These are phyloP conservation scores for Pseudoips prasinana DNA, from an alignment of 2,888 invertebrate species.

Conservation along the genomic window DNA sequence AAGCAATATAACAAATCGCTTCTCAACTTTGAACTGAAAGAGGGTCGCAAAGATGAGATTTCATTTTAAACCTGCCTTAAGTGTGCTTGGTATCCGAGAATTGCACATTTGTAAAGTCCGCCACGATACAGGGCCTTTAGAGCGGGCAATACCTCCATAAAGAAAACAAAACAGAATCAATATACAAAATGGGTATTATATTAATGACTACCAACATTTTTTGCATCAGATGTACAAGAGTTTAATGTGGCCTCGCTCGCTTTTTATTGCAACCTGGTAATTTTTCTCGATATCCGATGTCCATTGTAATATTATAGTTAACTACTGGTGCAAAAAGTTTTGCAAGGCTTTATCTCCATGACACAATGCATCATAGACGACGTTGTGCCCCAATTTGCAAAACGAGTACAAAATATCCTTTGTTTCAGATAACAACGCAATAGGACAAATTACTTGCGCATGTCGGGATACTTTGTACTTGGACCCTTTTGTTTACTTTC, in stretches of 20 bases:
- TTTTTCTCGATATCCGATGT: conserved; percentile 51
- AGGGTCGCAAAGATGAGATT: too few relatives aligned
- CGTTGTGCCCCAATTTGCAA: conserved; percentile 66
- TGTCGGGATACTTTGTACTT: conserved; percentile 63
- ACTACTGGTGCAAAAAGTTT: conserved; percentile 60
- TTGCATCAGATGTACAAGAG: conserved; percentile 24
- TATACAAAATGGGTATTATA: conserved; percentile 4
- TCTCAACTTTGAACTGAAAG: too few relatives aligned
- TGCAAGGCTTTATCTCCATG: conserved; percentile 60
- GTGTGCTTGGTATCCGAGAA: too few relatives aligned
- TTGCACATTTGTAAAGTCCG: too few relatives aligned
- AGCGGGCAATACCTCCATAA: too few relatives aligned
- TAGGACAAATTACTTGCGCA: conserved; percentile 65
- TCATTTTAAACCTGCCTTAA: too few relatives aligned
- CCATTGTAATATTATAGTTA: conserved; percentile 54
- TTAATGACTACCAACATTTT: conserved; percentile 25
- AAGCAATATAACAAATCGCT: too few relatives aligned
- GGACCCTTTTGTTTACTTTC: conserved; percentile 59
- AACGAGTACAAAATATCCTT: conserved; percentile 53
- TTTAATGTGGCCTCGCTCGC: conserved; percentile 43
- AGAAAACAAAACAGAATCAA: too few relatives aligned
- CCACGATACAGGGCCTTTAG: too few relatives aligned
- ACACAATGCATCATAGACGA: conserved; percentile 60
- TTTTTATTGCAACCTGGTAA: conserved; percentile 53
- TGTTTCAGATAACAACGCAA: conserved; percentile 65